These are phyloP conservation scores for Malurus splendens DNA, from an alignment of 2,797 vertebrate species.

Conservation along the genomic window DNA sequence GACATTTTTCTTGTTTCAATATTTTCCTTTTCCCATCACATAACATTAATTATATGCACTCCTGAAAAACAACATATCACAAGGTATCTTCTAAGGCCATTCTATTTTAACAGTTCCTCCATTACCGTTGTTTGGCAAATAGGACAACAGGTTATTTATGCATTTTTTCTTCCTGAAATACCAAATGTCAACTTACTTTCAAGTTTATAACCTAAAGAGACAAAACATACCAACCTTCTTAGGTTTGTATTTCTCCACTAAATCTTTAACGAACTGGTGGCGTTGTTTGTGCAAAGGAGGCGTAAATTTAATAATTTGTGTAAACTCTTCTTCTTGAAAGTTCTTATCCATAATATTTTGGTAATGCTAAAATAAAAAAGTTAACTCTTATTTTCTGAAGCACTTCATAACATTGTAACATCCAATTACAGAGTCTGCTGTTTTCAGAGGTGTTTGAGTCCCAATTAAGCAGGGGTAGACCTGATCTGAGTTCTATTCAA, in stretches of 20 bases:
- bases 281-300: slow-evolving; percentile 87
- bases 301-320: slow-evolving; percentile 67
- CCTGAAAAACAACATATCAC: neutral
- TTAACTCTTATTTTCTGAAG: neutral
- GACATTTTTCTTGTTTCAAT: neutral
- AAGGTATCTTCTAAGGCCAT: neutral
- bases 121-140: neutral
- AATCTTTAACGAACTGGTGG: slow-evolving; percentile 82
- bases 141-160: neutral
- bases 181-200: neutral
- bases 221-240: slow-evolving; percentile 76
- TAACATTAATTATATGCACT: neutral
- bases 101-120: neutral
- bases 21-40: neutral
- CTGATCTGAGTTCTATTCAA: neutral
- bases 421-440: neutral
- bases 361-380: slow-evolving; percentile 1
- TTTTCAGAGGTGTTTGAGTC: neutral
- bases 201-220: neutral
- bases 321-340: slow-evolving; percentile 1
- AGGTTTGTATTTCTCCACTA: slow-evolving; percentile 77
- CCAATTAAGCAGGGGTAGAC: neutral
- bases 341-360: slow-evolving; percentile 21
- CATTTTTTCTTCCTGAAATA: neutral
- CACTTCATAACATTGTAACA: neutral